phyloP scores from a whole-genome alignment of 2,113 vertebrate species.

The Lasiurus cinereus region DNA sequence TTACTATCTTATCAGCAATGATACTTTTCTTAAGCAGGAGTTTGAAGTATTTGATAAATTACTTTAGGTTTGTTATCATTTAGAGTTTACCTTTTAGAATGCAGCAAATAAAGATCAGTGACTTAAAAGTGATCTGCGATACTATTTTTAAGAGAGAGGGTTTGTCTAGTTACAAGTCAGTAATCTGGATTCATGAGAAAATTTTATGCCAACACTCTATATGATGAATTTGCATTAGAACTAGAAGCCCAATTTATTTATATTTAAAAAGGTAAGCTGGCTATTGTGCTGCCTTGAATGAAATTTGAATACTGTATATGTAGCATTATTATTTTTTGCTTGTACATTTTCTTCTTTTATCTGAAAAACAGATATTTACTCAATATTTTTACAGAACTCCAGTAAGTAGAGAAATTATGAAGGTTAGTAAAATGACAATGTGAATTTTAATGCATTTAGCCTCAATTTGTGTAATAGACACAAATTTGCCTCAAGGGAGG shows the following conservation, averaged over 20 bases:
- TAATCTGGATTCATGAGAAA: neutral
- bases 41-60: constrained; percentile 26
- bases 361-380: neutral
- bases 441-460: constrained; percentile 46
- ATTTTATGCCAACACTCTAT: neutral
- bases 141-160: constrained; percentile 29
- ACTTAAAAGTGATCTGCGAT: neutral
- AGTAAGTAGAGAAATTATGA: constrained; percentile 42
- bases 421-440: constrained; percentile 45
- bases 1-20: neutral
- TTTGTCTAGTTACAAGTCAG: neutral
- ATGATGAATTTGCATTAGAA: neutral
- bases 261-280: neutral
- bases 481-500: constrained; percentile 34
- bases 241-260: constrained; percentile 37
- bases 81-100: constrained; percentile 54
- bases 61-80: constrained; percentile 27
- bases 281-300: neutral
- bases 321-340: neutral
- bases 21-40: neutral
- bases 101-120: constrained; percentile 17
- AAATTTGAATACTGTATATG: neutral
- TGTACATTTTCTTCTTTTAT: neutral
- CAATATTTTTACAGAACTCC: constrained; percentile 38
- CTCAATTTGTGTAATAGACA: neutral